Evolutionary conservation across 2,797 vertebrate species (phyloP), one percentile per base, ranked within the genome.

Genomic region (Dromococcyx pavoninus): DNA sequence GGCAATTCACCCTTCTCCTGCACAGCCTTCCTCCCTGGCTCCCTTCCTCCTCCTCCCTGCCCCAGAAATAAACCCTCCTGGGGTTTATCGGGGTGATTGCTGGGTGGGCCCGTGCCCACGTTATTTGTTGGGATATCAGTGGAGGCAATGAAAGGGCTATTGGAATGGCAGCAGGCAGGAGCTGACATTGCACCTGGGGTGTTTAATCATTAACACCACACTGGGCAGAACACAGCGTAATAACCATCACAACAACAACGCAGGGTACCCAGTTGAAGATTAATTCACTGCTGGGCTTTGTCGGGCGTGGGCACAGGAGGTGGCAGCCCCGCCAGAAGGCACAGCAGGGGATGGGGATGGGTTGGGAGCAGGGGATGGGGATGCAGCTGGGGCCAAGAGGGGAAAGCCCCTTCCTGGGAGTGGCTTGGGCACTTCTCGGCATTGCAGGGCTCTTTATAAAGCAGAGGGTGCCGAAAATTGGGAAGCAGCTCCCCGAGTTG

Each of bases 121-220:
- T 51, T 25, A 48, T 28, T 58, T 37, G 43, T 9, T 0, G 0
- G 46, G 43, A 6, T 79, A 48, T 9, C 56, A 41, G 65, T 71
- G 24, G 33, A 25, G 33, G 39, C 0, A 0, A n/a, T 12, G 10
- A 37, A 51, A 74, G 15, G 15, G 46, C 50, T 54, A 8, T 43
- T 57, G 6, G 17, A 39, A 46, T 48, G 23, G 43, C 33, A 77
- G 57, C 44, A 76, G 25, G 60, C 57, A 65, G 43, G 44, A 75
- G 46, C 65, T 33, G 56, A 41, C 53, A 70, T 2, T 21, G 81
- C 50, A 44, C 24, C 7, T 15, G 39, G 11, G 1, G 2, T 5
- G 54, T 95, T 95, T 94, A 95, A 96, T 91, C 30, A 88, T 96
- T 96, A 95, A 94, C 24, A 1, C 51, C 0, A 6, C 2, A 8